Base-by-base conservation (phyloP, 2,113 vertebrate species). In the Smithornis capensis region DNA sequence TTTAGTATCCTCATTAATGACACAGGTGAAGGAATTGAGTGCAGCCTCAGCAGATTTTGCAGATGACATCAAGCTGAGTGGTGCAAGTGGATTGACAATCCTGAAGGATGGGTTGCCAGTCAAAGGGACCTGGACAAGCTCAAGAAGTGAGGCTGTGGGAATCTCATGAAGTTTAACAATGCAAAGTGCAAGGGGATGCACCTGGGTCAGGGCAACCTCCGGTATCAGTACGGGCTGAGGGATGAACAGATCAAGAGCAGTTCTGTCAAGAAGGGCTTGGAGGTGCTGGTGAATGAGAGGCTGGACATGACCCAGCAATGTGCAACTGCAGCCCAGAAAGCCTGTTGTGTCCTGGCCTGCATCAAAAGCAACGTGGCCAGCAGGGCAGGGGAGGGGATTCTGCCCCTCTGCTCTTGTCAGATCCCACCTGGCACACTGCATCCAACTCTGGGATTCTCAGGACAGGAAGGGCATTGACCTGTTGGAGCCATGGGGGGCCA, bases 181-280 rank as follows among this genome's bases (percentile, higher is more conserved):
- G 31, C 16, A 16, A 49, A 42, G 8, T 49, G 2, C 50, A 35
- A 29, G 14, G 7, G 42, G 21, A 25, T 49, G 6, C 14, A 8
- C 0, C n/a, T 40, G 29, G 24, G 12, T 55, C 10, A 11, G 17
- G 6, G 9, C 9, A 50, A 4, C 3, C 25, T 3, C 8, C 1
- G 2, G 3, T 27, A 14, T 0, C 31, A 31, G 1, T 9, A 4
- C 57, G 42, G 16, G 4, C 10, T 49, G 29, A 1, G 17, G 19
- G 3, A 22, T 68, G 14, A 59, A 7, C 7, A 53, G 45, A 10
- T 28, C 0, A 0, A 62, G 19, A 78, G 10, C 38, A 62, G 28
- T 23, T 23, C 55, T 47, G 38, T 0, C 4, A 9, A 47, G 40
- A 47, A 62, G n/a, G 31, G 1, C 4, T 7, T 76, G 44, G 35